Conservation (phyloP, 35 echinoderm and acorn worm species). For the Heliocidaris erythrogramma region DNA sequence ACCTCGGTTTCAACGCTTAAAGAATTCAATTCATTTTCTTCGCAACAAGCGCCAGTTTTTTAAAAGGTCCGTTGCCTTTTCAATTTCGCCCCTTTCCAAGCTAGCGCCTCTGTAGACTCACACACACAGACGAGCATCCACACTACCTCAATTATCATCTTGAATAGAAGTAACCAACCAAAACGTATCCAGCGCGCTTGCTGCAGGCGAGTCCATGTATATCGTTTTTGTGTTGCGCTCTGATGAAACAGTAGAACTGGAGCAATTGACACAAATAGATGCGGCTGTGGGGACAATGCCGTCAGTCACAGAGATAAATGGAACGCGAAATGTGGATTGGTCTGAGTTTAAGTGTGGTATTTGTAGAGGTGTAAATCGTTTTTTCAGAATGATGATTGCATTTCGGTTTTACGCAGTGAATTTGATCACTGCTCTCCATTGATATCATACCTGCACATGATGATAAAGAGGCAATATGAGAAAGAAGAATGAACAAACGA, state of each 20-base stretch:
- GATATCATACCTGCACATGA: background rate
- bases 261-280: background rate
- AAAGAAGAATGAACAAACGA: background rate
- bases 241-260: background rate
- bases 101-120: background rate
- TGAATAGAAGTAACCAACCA: background rate
- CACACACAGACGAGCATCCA: background rate
- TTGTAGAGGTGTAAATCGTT: background rate
- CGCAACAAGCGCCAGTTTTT: slow-evolving; percentile 28
- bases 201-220: background rate
- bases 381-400: background rate
- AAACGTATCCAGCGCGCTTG: background rate
- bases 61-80: slow-evolving; percentile 38
- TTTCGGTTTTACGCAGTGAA: background rate
- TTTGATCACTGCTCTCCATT: background rate
- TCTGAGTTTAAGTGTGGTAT: background rate
- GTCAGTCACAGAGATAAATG: slow-evolving; percentile 10
- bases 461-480: background rate
- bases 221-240: background rate
- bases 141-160: background rate
- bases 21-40: background rate
- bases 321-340: slow-evolving; percentile 4
- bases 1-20: slow-evolving; percentile 15
- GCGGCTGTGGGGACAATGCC: background rate
- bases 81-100: slow-evolving; percentile 22